A percentile compares a stretch with the other conserved stretches of the same genome.
phyloP scores from a whole-genome alignment of 2,888 invertebrate species.

The Phoronis australis region DNA sequence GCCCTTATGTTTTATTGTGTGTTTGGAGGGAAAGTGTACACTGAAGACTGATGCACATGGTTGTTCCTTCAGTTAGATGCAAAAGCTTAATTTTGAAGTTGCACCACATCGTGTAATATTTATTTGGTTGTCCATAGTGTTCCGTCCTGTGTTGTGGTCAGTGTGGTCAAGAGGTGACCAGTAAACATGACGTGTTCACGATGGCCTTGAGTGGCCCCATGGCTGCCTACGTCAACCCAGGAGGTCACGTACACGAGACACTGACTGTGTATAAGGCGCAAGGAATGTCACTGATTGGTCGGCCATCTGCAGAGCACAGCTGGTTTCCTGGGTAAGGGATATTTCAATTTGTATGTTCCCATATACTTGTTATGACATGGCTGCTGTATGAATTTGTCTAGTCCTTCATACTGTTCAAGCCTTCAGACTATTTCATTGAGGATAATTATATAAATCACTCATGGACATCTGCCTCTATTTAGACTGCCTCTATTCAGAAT shows the following conservation, averaged over 20 bases:
- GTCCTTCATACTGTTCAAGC: no score
- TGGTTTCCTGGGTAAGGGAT: slow-evolving; percentile 80
- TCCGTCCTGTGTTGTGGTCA: slow-evolving; percentile 55
- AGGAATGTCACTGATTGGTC: slow-evolving; percentile 53
- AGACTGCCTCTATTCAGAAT: no score
- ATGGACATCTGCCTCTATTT: no score
- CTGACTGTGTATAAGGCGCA: slow-evolving; percentile 59
- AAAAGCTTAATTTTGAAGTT: slow-evolving; percentile 1
- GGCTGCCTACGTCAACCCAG: slow-evolving; percentile 74
- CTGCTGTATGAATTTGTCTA: no score
- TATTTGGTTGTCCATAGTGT: slow-evolving; percentile 31
- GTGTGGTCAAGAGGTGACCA: slow-evolving; percentile 38
- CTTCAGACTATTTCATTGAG: no score
- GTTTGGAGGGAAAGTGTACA: no score
- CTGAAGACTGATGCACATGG: no score
- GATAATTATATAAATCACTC: no score
- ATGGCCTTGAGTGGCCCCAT: slow-evolving; percentile 76
- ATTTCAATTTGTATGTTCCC: no score
- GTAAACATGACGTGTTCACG: slow-evolving; percentile 67
- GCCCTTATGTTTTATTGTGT: neutral
- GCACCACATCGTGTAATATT: slow-evolving; percentile 1
- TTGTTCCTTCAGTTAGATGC: no score
- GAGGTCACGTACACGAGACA: slow-evolving; percentile 75
- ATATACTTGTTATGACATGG: no score
- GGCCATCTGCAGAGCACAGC: slow-evolving; percentile 67